phyloP scores from a whole-genome alignment of 2,113 vertebrate genomes.

The Fulmarus glacialis region DNA sequence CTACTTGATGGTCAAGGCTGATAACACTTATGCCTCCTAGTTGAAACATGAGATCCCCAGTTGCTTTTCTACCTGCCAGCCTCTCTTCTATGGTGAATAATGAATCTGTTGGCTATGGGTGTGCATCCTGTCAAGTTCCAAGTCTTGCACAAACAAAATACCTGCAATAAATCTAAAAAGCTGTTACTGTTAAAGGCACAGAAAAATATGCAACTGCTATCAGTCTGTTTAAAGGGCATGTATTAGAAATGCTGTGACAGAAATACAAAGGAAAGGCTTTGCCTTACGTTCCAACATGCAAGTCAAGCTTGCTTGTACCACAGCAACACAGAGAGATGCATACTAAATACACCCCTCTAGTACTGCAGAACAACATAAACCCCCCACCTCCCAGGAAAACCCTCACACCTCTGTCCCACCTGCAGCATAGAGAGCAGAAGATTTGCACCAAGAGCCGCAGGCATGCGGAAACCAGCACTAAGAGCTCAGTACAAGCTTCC shows the following conservation, averaged over 20 bases:
- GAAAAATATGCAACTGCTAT: neutral
- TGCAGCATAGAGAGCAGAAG: neutral
- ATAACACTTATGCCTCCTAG: neutral
- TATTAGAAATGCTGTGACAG: neutral
- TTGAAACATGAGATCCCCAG: neutral
- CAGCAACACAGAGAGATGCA: neutral
- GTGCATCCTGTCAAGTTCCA: neutral
- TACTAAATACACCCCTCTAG: neutral
- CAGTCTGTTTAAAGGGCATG: neutral
- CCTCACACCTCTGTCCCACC: neutral
- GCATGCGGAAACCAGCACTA: neutral
- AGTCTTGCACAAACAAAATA: constrained; percentile 20
- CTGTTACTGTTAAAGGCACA: neutral
- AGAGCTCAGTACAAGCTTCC: neutral
- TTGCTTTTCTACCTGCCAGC: neutral
- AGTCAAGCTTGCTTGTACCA: neutral
- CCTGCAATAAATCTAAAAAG: constrained; percentile 12
- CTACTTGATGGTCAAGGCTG: neutral
- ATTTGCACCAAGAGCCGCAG: neutral
- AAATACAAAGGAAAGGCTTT: neutral
- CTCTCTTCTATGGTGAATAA: neutral
- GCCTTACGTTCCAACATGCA: neutral
- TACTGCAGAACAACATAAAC: neutral
- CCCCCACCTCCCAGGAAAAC: neutral
- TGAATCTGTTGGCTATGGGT: neutral